phyloP scores from a whole-genome alignment of 2,113 vertebrate genomes.

The Serinus canaria region DNA sequence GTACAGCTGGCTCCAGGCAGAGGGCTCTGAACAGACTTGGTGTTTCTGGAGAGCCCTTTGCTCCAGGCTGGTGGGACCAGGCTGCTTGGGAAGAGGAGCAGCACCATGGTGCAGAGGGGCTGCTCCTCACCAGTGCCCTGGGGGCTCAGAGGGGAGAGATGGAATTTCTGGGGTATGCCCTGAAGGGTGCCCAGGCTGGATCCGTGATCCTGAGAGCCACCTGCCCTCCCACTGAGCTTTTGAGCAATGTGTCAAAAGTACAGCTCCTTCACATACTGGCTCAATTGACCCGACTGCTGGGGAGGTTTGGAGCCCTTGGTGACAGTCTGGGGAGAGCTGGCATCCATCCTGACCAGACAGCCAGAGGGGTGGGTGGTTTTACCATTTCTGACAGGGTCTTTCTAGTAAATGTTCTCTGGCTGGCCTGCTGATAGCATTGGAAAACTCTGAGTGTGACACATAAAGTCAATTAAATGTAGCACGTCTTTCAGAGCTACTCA shows the following conservation, averaged over 20 bases:
- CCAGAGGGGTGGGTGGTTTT: background rate
- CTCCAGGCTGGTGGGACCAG: background rate
- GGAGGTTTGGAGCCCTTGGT: background rate
- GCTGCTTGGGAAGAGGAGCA: background rate
- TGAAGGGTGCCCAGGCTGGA: background rate
- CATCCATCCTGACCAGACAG: background rate
- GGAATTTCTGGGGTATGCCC: background rate
- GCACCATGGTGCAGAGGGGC: fast-evolving
- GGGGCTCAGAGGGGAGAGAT: fast-evolving
- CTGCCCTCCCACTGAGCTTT: background rate
- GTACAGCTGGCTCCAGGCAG: background rate
- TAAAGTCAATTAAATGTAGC: background rate
- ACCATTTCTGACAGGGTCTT: background rate
- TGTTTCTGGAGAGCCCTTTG: background rate
- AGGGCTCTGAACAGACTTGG: background rate
- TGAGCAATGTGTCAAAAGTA: background rate
- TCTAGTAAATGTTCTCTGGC: background rate
- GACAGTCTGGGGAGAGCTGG: background rate
- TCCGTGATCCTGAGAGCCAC: fast-evolving
- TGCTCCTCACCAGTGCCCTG: background rate
- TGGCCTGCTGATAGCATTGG: background rate
- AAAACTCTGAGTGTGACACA: background rate
- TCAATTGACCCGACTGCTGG: background rate
- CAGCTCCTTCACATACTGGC: background rate
- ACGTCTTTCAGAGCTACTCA: background rate